Evolutionary conservation across 2,888 invertebrate genomes (phyloP), one percentile per base, ranked within the genome.

Genomic region (Volucella bombylans): DNA sequence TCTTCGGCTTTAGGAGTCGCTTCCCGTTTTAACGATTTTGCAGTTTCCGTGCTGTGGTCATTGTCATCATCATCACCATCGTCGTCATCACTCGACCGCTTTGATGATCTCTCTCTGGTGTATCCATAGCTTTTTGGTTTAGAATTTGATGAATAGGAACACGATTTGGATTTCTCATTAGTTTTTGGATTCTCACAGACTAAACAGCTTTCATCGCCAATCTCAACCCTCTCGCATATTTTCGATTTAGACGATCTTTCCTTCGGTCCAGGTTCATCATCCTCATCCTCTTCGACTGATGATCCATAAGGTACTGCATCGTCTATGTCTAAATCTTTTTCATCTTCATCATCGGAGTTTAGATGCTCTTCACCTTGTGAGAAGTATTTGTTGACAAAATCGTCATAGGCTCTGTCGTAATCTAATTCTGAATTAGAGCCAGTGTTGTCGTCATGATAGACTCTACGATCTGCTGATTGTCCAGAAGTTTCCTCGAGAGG

Each of bases 91-190:
- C 93, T 93, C 86, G 94, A 94, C 79, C 94, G 93, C 9, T 74
- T 77, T 8, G 18, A 54, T 2, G 83, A 74, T 85, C 93, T 93
- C 90, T 95, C 94, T 79, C 93, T 94, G 6, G 94, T 94, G 88
- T 94, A 95, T 9, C 94, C 94, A 89, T 94, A 95, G 89, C 94
- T 93, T 89, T 96, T 94, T 85, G 95, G 95, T 88, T 94, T 93
- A 0, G 96, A 96, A 83, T 94, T 94, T 1, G 95, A 94, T 10
- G 95, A 94, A 90, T 96, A 97, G 0, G 95, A 95, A 89, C 97
- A 97, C 12, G 95, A 95, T 90, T 97, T 96, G 86, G 94, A 96
- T 81, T 95, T 94, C 39, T 95, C 96, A 55, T 96, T 95, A 1
- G 94, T 95, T 89, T 95, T 94, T 1, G 95, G 93, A 89, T 96